Base-by-base conservation (phyloP, 2,888 invertebrate genomes). In the Stenurella melanura region DNA sequence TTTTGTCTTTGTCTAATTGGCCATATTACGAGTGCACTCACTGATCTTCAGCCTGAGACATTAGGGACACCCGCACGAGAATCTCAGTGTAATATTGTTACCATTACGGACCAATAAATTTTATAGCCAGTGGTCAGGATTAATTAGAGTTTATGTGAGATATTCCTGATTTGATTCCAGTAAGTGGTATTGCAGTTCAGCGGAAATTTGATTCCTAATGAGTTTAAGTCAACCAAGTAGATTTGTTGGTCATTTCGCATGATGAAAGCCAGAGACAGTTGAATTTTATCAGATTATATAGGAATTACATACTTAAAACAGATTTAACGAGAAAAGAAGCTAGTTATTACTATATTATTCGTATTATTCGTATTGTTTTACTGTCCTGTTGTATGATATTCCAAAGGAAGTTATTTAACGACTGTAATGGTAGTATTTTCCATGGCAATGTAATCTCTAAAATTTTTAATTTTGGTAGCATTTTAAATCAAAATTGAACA, bases 141-240 rank as follows among this genome's bases (percentile, higher is more conserved):
- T 56, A 68, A 56, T 56, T 68, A 26, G 56, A 68, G 57, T 68
- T 68, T 68, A 56, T 68, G 54, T 68, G 56, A 68, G 54, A 56
- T 11, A 30, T 26, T 54, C 30, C 17, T 17, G 68, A 56, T 56
- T 56, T 68, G 56, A 68, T 68, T 68, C 10, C 56, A 18, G 56
- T 68, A 56, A 56, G 56, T 68, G 56, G 42, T 12, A 30, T 50
- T 50, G 50, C 30, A 60, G 30, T 21, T n/a, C 6, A 60, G 21
- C 11, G 30, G 15, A 9, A 15, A 60, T 21, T n/a, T 60, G 15
- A 21, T 26, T 6, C 26, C 26, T 60, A 60, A 26, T 0, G 11
- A 60, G n/a, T 60, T 60, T 15, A 15, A 26, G 30, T 15, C 6
- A n/a, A 12, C 42, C 12, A 42, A 12, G 42, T 12, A 11, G n/a